Base-by-base conservation (phyloP, 2,888 invertebrate species). In the Pelosia muscerda region DNA sequence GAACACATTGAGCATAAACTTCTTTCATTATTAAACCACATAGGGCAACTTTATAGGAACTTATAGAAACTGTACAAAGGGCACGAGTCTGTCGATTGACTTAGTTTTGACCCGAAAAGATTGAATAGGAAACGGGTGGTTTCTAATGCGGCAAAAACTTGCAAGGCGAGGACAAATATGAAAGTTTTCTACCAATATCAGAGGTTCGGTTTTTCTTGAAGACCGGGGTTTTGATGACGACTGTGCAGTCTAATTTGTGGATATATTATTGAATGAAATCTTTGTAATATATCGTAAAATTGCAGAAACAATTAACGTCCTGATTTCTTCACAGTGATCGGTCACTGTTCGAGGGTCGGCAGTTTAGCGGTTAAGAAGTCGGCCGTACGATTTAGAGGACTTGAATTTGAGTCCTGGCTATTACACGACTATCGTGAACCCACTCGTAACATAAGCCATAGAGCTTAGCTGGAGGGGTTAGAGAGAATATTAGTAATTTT, bases 151-250 rank as follows among this genome's bases (percentile, higher is more conserved):
- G 74, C 77, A 75, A 81, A 82, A 81, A 85, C 72, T 84, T 84
- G 75, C 66, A 68, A 66, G 75, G 72, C 78, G 75, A 73, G 79
- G 76, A 78, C 78, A 84, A 82, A 86, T 83, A 81, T 77, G 74
- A 72, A 84, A 84, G 73, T 82, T 81, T 75, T 73, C 74, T 70
- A 79, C 68, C 80, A 77, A 84, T 84, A 82, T 79, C 76, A 81
- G 83, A 78, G 80, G 79, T 78, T 78, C 74, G 77, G 76, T 84
- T 82, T 83, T 79, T 49, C 6, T 42, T 56, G 59, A 60, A 59
- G 49, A 67, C 59, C 31, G 42, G 28, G 67, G 62, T 73, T 70
- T 66, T 74, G 75, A 73, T 75, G 73, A 76, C 81, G 72, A 82
- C 78, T 80, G 76, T 75, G 75, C 69, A 68, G 76, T 78, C 82